Conservation (phyloP, 53 echinoderm and acorn worm genomes). For the Apostichopus leukothele region DNA sequence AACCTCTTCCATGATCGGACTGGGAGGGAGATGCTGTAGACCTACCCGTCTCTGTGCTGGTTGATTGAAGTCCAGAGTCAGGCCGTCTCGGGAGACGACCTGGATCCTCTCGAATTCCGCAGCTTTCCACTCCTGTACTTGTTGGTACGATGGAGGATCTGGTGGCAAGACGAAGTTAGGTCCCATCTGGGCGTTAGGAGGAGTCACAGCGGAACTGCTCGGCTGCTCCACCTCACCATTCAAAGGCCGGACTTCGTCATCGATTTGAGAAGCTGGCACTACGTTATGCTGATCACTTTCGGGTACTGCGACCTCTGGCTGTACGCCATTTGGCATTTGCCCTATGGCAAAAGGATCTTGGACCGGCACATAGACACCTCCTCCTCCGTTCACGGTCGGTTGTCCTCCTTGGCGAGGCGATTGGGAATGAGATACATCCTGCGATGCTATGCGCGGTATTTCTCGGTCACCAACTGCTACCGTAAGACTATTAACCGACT, state of each 20-base stretch:
- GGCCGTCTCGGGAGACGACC: conserved; percentile 57
- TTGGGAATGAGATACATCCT: background rate
- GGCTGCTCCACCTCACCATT: background rate
- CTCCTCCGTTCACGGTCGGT: conserved; percentile 11
- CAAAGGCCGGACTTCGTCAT: conserved; percentile 38
- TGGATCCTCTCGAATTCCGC: conserved; percentile 52
- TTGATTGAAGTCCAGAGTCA: conserved; percentile 77
- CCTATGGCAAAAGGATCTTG: conserved; percentile 30
- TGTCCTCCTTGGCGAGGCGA: background rate
- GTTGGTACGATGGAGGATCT: conserved; percentile 89
- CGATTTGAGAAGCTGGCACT: conserved; percentile 38
- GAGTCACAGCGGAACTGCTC: conserved; percentile 1
- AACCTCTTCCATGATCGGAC: conserved; percentile 69
- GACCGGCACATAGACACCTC: conserved; percentile 25
- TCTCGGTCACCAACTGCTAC: background rate
- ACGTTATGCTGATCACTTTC: background rate
- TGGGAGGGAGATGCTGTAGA: conserved; percentile 65
- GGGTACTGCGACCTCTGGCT: background rate
- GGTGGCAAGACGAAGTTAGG: conserved; percentile 44
- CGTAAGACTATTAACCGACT: too few species aligned
- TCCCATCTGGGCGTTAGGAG: conserved; percentile 36
- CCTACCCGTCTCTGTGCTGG: conserved; percentile 54
- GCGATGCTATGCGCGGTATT: background rate
- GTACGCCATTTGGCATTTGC: background rate
- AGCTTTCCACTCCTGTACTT: conserved; percentile 68